Percentiles rank a stretch among this genome's conserved stretches.
Conservation (phyloP, 2,113 vertebrate genomes). For the Notechis scutatus region DNA sequence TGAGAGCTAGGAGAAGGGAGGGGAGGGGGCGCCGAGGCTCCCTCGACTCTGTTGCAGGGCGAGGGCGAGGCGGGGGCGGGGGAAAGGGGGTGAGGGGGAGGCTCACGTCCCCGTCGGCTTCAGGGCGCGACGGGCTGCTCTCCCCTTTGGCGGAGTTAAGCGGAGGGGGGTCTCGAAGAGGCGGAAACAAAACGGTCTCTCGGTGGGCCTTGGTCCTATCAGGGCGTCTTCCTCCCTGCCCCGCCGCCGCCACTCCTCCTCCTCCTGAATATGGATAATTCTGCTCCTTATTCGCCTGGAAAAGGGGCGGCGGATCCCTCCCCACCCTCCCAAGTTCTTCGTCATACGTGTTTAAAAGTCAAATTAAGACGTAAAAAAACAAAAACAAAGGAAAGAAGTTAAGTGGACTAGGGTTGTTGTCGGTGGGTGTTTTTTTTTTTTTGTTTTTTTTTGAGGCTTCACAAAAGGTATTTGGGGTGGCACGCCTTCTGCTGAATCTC, state of each 20-base stretch:
- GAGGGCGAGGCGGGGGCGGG: background rate
- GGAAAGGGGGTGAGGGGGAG: background rate
- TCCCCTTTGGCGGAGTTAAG: background rate
- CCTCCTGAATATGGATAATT: background rate
- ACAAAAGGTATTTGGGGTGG: background rate
- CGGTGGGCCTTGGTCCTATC: background rate
- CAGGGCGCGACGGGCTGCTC: background rate
- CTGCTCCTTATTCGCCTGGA: background rate
- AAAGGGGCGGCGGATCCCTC: background rate
- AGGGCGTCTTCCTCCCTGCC: background rate
- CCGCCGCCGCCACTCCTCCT: too few relatives aligned
- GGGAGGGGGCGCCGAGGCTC: background rate
- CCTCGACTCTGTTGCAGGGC: background rate
- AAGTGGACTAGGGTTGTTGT: background rate
- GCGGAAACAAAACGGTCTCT: background rate
- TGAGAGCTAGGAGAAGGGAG: too few relatives aligned
- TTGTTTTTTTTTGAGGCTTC: background rate
- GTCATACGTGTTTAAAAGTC: too few relatives aligned
- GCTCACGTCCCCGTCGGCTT: background rate
- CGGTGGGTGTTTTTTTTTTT: too few relatives aligned
- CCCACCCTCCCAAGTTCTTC: too few relatives aligned
- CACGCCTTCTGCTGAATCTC: background rate
- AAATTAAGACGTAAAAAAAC: too few relatives aligned
- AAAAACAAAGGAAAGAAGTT: background rate
- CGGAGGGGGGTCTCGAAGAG: background rate